Percentiles rank a stretch among this genome's conserved stretches.
phyloP scores from a whole-genome alignment of 2,797 vertebrate species.

The Myotis findleyi region DNA sequence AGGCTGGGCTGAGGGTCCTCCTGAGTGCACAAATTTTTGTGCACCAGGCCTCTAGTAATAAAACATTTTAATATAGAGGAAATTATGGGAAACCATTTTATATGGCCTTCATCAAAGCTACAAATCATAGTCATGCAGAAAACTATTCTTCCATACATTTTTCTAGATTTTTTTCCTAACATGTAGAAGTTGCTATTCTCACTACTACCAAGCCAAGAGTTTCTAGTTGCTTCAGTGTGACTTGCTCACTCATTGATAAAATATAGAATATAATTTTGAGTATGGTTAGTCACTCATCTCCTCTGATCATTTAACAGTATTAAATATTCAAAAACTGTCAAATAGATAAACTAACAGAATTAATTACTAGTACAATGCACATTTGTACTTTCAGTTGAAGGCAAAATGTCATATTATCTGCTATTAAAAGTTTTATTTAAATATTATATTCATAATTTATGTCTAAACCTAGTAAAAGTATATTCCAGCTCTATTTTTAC shows the following conservation, averaged over 20 bases:
- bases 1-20: too few species aligned
- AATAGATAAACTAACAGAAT: background rate
- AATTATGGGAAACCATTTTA: background rate
- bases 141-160: background rate
- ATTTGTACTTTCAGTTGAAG: background rate
- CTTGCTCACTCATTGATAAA: background rate
- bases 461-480: background rate
- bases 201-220: background rate
- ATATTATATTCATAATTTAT: background rate
- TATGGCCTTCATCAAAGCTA: background rate
- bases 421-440: background rate
- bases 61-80: background rate
- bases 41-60: background rate
- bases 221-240: background rate
- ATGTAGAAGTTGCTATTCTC: background rate
- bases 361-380: background rate
- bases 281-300: background rate
- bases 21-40: too few species aligned
- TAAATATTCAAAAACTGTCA: background rate
- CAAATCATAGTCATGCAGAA: background rate
- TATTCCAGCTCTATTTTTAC: background rate
- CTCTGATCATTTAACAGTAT: background rate
- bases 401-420: background rate
- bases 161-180: background rate
- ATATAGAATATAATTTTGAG: background rate